These are phyloP conservation scores for Bryconaethiops microstoma DNA, from an alignment of 2,797 vertebrate species.

Conservation along the genomic window DNA sequence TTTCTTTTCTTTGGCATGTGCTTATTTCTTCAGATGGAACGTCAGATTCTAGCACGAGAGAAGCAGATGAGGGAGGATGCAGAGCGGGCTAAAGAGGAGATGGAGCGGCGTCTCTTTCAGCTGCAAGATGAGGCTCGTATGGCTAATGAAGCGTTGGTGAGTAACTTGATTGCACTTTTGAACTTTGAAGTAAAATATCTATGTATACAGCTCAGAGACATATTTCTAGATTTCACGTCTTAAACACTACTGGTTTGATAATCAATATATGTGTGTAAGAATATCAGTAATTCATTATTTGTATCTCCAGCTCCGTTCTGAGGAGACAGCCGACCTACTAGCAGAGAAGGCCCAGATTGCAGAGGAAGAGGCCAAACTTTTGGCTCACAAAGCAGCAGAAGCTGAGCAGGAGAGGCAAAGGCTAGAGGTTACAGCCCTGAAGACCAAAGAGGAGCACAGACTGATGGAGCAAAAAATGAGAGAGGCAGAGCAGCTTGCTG, in stretches of 20 bases:
- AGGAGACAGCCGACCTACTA: constrained; percentile 90
- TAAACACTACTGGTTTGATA: background rate
- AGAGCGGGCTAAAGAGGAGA: constrained; percentile 88
- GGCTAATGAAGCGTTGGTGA: constrained; percentile 90
- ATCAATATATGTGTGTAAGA: background rate
- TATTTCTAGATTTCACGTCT: background rate
- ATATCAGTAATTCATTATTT: constrained; percentile 1
- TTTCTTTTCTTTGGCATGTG: background rate
- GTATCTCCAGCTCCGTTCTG: constrained; percentile 81
- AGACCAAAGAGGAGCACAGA: constrained; percentile 91
- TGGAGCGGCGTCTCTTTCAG: constrained; percentile 91
- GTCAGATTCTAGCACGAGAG: constrained; percentile 88
- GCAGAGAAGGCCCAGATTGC: constrained; percentile 96
- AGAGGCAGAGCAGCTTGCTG: constrained; percentile 89
- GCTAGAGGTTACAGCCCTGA: constrained; percentile 88
- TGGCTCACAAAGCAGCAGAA: constrained; percentile 93
- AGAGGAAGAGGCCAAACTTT: constrained; percentile 90
- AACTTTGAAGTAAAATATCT: background rate
- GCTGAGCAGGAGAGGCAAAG: constrained; percentile 91
- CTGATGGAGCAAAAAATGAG: constrained; percentile 96
- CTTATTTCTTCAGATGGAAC: constrained; percentile 82
- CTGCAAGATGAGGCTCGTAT: constrained; percentile 91
- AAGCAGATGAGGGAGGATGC: constrained; percentile 93
- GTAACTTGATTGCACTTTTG: constrained; percentile 44
- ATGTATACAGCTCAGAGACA: background rate